These are phyloP conservation scores for Lepus townsendii DNA, from an alignment of 2,797 vertebrate genomes.

Conservation along the genomic window DNA sequence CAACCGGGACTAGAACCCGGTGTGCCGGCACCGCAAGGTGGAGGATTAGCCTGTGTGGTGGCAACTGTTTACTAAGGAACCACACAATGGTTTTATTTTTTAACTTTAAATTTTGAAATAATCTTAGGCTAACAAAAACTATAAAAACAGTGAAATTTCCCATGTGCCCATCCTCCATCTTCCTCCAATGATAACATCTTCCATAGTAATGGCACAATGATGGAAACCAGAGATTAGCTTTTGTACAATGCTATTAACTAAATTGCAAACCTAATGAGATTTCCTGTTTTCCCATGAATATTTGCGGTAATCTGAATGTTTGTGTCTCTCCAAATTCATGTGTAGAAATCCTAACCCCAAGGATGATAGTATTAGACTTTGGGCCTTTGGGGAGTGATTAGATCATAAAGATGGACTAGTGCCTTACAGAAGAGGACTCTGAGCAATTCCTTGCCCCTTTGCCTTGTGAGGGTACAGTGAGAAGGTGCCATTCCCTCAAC, in stretches of 20 bases:
- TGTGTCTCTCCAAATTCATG: neutral
- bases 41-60: neutral
- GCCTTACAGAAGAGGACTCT: neutral
- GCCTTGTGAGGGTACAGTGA: neutral
- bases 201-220: neutral
- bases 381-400: neutral
- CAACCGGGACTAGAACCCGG: too few species aligned
- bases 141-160: neutral
- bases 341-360: neutral
- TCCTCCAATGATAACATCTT: neutral
- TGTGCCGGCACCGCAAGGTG: too few species aligned
- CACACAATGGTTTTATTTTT: neutral
- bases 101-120: neutral
- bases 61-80: neutral
- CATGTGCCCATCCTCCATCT: neutral
- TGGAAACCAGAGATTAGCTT: neutral
- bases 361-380: neutral
- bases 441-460: neutral
- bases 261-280: neutral
- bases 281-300: neutral
- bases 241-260: neutral
- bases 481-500: neutral
- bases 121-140: conserved; percentile 2
- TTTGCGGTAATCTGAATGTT: neutral
- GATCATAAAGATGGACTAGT: neutral